Evolutionary conservation across 2,113 vertebrate species (phyloP).

Genomic region (Cheilinus undulatus): DNA sequence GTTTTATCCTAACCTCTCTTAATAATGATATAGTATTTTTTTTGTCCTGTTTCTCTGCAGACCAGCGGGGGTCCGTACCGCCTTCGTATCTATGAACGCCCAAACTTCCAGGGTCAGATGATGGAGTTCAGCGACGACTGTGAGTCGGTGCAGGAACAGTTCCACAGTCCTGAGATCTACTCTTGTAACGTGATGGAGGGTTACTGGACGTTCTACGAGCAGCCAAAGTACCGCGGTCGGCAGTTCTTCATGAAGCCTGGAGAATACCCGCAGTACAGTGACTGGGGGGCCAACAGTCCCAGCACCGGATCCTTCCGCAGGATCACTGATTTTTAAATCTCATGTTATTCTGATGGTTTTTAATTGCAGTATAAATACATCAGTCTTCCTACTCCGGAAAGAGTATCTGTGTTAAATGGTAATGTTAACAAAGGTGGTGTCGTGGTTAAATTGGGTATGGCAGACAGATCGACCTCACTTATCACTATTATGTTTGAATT

Average conservation of each 20-base stretch:
- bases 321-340: conserved; percentile 69
- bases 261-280: conserved; percentile 74
- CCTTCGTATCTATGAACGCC: conserved; percentile 76
- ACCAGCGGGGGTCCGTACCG: conserved; percentile 72
- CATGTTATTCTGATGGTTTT: no score
- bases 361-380: no score
- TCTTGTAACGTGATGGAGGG: conserved; percentile 78
- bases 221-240: conserved; percentile 71
- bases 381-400: no score
- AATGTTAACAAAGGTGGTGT: no score
- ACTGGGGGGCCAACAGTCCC: conserved; percentile 77
- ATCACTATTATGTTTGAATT: conserved; percentile 36
- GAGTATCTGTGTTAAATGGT: no score
- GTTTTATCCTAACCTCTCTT: no score
- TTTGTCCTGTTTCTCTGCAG: conserved; percentile 31
- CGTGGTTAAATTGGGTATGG: background rate
- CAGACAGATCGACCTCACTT: background rate
- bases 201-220: conserved; percentile 77
- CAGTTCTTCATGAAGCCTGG: conserved; percentile 80
- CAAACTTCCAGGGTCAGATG: conserved; percentile 81
- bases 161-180: conserved; percentile 74
- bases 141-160: conserved; percentile 75
- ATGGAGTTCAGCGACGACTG: conserved; percentile 80
- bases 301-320: conserved; percentile 78
- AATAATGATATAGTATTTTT: background rate